Evolutionary conservation across 2,888 invertebrate genomes (phyloP), one percentile per base, ranked within the genome.

Genomic region (Bursaphelenchus okinawaensis): DNA sequence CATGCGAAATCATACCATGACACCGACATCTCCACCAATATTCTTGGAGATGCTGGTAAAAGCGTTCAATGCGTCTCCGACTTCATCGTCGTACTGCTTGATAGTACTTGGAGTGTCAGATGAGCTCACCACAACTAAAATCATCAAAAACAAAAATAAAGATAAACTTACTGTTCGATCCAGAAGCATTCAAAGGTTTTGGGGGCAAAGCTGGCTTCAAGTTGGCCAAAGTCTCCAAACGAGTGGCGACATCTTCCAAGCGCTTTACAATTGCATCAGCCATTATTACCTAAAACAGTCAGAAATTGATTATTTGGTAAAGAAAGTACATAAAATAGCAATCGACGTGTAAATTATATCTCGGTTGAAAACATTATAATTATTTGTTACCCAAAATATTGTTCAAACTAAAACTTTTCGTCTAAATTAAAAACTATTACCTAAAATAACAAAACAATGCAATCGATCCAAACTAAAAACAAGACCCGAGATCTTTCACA

Each of bases 1-100:
- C n/a, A n/a, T n/a, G n/a, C n/a, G n/a, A 28, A 52, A 56, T 55
- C 68, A 29, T 52, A 78, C 77, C 66, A 74, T 63, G 24, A 55
- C 63, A 24, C 67, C 72, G n/a, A 80, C 66, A 64, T 81, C 80
- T 24, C 81, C 79, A 29, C 81, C 81, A 60, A 81, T 69, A 52
- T 75, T 67, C 52, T 75, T 71, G 22, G 73, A 74, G n/a, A 77
- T 57, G 12, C 66, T 31, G 19, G 63, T 24, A 66, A 77, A 81
- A 3, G 51, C 63, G 26, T 63, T 54, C 27, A 81, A 65, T 0
- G 72, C 55, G 3, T 69, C 76, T 20, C 75, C 76, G 27, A 80
- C 64, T 12, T 74, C 68, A 24, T 77, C 77, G 63, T 81, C 81
- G 67, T 72, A 81, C 24, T 69, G 69, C 9, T 69, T 70, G n/a